Base-by-base conservation (phyloP, 2,797 vertebrate genomes). In the Chelidonichthys spinosus region DNA sequence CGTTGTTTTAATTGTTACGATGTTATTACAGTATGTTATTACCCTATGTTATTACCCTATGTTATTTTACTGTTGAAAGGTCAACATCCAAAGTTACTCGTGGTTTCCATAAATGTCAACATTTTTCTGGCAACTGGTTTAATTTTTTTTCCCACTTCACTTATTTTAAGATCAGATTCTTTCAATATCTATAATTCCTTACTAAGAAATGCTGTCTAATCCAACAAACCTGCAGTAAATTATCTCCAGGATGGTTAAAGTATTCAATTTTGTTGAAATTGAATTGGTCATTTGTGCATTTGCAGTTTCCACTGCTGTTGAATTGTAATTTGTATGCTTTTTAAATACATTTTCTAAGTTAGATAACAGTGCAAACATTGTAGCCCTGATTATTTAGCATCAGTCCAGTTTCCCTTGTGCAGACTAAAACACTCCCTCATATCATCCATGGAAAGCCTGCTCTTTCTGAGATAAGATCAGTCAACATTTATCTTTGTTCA, bases 401-500 rank as follows among this genome's bases (percentile, higher is more conserved):
- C 9, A 36, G 3, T 78, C 67, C 25, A 40, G 25, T 39, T 70
- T 17, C 32, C 53, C 52, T 40, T 67, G 0, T 61, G 32, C 14
- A 43, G 52, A 66, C 53, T 9, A 13, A 68, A 53, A 58, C 76
- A 67, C 55, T 65, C 69, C 54, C 43, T 77, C 63, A 13, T 40
- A 60, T 64, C 35, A 55, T 72, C 11, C 43, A 58, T 17, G 52
- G 58, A 69, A 65, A 60, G 37, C 54, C 58, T 54, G 47, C 65
- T 74, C 56, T 58, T 32, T 4, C 43, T 2, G 65, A 55, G 82
- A 80, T 78, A 70, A 76, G 15, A 68, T 78, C 62, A 46, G 64
- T 74, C 70, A 82, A n/a, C 65, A 66, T 83, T 83, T 69, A 68
- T 84, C 78, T 79, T 69, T 63, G 52, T 50, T 83, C 73, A 73